Conservation (phyloP, 2,797 vertebrate species). For the Sebastes taczanowskii region DNA sequence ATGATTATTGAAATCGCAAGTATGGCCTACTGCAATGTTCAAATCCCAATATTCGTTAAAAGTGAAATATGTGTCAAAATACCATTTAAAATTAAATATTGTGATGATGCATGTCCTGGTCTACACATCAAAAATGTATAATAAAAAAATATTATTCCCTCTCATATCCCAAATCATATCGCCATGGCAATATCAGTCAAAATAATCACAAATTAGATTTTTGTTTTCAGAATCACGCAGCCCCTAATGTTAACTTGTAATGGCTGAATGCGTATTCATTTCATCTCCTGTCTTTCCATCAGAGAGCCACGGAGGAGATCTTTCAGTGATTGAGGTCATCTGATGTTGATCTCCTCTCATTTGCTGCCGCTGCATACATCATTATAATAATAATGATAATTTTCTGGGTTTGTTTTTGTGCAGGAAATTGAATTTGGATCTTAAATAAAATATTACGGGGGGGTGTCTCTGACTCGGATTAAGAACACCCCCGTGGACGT, state of each 20-base stretch:
- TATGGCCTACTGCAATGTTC: too few relatives aligned
- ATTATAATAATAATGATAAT: not conserved
- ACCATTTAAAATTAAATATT: too few relatives aligned
- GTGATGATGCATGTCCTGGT: too few relatives aligned
- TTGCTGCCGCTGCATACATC: not conserved
- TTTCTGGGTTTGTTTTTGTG: not conserved
- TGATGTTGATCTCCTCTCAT: not conserved
- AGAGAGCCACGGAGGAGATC: not conserved
- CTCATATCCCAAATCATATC: too few relatives aligned
- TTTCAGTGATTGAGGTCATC: conserved; percentile 12
- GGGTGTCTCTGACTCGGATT: not conserved
- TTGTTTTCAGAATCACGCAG: too few relatives aligned
- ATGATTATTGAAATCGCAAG: too few relatives aligned
- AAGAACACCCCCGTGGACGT: not conserved
- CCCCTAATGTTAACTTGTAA: too few relatives aligned
- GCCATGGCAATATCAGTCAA: too few relatives aligned
- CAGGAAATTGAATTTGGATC: conserved; percentile 15
- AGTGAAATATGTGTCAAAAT: too few relatives aligned
- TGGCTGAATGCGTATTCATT: not conserved
- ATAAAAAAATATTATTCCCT: too few relatives aligned
- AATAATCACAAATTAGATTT: too few relatives aligned
- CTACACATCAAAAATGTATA: fast-evolving
- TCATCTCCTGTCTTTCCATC: not conserved
- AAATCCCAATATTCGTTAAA: too few relatives aligned
- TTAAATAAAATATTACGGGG: not conserved